Conservation (phyloP, 2,113 vertebrate genomes). For the Grantiella picta region DNA sequence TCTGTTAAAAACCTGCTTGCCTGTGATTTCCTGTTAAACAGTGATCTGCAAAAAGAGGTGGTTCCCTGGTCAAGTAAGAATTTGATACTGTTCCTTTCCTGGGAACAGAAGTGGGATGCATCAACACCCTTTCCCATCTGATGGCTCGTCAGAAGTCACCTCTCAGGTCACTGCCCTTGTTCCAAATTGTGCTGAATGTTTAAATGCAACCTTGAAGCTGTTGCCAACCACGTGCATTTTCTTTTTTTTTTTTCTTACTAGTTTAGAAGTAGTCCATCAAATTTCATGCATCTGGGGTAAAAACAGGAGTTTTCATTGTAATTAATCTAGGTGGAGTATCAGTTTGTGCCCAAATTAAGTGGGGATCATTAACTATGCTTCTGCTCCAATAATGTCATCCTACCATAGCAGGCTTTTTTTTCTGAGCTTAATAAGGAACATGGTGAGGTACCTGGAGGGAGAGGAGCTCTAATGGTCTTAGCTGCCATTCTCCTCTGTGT, state of each 20-base stretch:
- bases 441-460: slow-evolving; percentile 24
- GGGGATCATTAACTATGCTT: slow-evolving; percentile 20
- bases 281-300: neutral
- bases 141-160: neutral
- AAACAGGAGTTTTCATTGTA: slow-evolving; percentile 3
- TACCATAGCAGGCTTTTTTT: slow-evolving; percentile 33
- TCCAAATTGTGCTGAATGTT: neutral
- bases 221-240: neutral
- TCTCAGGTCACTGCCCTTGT: neutral
- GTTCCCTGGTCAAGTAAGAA: neutral
- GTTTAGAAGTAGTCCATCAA: neutral
- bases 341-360: neutral
- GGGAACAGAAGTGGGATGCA: neutral
- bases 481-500: neutral
- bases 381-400: slow-evolving; percentile 29
- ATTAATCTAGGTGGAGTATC: neutral
- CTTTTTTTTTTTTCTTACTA: neutral
- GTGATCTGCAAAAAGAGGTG: neutral
- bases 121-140: neutral
- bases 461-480: neutral
- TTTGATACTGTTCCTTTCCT: neutral
- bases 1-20: neutral
- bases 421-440: slow-evolving; percentile 46
- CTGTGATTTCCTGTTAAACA: neutral
- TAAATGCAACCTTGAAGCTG: neutral